Evolutionary conservation across 2,113 vertebrate genomes (phyloP), one percentile per base, ranked within the genome.

Genomic region (Archilochus colubris): DNA sequence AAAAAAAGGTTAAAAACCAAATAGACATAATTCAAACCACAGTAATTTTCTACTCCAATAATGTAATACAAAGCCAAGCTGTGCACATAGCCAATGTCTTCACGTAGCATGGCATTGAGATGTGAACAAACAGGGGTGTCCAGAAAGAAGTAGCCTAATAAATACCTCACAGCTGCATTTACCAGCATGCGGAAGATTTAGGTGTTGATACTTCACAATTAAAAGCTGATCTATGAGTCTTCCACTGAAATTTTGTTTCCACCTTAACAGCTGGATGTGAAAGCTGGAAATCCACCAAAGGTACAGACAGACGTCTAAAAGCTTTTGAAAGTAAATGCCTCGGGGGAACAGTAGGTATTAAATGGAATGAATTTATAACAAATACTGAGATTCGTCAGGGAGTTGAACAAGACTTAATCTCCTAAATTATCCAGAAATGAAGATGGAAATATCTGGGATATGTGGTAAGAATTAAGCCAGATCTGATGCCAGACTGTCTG

Each of bases 381-480:
- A 94, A 95, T 91, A 88, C 91, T 72, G 85, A 91, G 93, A 90
- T 91, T 91, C 62, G 2, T 86, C 80, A 7, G 76, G 83, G 88
- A 96, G 90, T 23, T 83, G 82, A 95, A 95, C 91, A 91, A 96
- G 93, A 57, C 95, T 95, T 97, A 95, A 93, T 97, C 95, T 95
- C 86, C 73, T 88, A 95, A 95, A 95, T 96, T 97, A 95, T 92
- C 91, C 91, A 95, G 91, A 96, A 96, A 94, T 83, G 73, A 88
- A 88, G 82, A 82, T 96, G 88, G 96, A 94, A 96, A 86, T 96
- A 96, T 94, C 93, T 95, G 72, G 91, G 89, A 95, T 95, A 77
- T 88, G 76, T 88, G 91, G 92, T 91, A 94, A 95, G 90, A 93
- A 82, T 91, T 76, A 88, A 94, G 85, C 85, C 69, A 90, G 90